Conservation (phyloP, 2,888 invertebrate genomes). For the Xanthia icteritia region DNA sequence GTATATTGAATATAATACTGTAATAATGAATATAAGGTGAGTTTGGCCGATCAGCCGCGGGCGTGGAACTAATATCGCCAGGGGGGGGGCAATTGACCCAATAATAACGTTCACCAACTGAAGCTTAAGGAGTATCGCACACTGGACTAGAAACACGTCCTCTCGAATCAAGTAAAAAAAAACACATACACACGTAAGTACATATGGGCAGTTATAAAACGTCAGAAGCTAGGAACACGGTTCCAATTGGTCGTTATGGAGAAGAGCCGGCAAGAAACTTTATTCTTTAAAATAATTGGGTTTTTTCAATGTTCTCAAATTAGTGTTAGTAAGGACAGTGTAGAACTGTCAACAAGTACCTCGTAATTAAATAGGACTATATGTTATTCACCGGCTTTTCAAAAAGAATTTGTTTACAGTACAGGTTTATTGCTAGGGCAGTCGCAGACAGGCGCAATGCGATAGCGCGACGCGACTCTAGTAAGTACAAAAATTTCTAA, state of each 20-base stretch:
- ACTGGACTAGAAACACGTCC: conserved; percentile 40
- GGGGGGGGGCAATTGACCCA: conserved; percentile 80
- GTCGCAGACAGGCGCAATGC: too few relatives aligned
- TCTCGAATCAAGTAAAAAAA: background rate
- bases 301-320: background rate
- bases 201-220: background rate
- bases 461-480: too few relatives aligned
- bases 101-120: conserved; percentile 78
- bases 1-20: conserved; percentile 68
- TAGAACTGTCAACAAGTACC: background rate
- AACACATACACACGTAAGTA: too few relatives aligned
- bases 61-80: conserved; percentile 68
- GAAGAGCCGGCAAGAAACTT: background rate
- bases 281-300: background rate
- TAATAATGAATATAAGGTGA: conserved; percentile 68
- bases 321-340: background rate
- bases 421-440: too few relatives aligned
- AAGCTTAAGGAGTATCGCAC: conserved; percentile 58
- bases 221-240: background rate
- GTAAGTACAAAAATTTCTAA: too few relatives aligned
- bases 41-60: conserved; percentile 64
- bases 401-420: background rate
- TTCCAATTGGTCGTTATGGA: background rate
- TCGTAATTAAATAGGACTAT: background rate
- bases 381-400: background rate